phyloP scores from a whole-genome alignment of 2,888 invertebrate species.

The Lasius fuliginosus region DNA sequence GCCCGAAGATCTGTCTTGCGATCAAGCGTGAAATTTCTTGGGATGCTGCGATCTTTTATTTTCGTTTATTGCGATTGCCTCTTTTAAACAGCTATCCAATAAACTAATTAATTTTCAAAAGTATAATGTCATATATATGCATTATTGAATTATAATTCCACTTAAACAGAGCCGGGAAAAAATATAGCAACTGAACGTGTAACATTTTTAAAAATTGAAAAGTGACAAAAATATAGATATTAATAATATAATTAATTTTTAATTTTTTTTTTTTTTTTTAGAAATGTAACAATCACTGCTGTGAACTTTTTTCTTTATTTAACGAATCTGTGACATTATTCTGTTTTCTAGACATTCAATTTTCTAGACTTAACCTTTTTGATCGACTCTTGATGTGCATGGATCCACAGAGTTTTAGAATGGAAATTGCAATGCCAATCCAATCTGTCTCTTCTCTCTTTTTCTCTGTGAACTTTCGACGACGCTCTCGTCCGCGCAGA shows the following conservation, averaged over 20 bases:
- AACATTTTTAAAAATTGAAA: neutral
- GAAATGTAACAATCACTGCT: neutral
- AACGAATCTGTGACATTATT: neutral
- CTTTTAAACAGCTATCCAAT: neutral
- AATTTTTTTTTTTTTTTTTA: neutral
- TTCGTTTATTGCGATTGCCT: neutral
- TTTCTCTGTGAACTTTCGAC: slow-evolving; percentile 31
- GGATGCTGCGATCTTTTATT: neutral
- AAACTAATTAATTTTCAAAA: slow-evolving; percentile 7
- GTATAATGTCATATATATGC: neutral
- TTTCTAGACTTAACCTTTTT: neutral
- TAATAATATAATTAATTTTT: neutral
- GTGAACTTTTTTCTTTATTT: neutral
- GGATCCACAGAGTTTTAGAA: slow-evolving; percentile 10
- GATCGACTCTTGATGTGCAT: slow-evolving; percentile 15
- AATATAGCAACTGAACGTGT: neutral
- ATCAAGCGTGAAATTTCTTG: neutral
- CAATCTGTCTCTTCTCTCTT: neutral
- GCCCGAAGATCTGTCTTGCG: neutral
- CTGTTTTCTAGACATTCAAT: neutral
- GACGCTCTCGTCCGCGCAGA: slow-evolving; percentile 31
- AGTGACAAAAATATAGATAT: no score
- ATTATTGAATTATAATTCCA: neutral
- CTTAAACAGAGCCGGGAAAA: neutral
- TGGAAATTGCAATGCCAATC: slow-evolving; percentile 45